Evolutionary conservation across 2,888 invertebrate genomes (phyloP).

Genomic region (Erannis defoliaria): DNA sequence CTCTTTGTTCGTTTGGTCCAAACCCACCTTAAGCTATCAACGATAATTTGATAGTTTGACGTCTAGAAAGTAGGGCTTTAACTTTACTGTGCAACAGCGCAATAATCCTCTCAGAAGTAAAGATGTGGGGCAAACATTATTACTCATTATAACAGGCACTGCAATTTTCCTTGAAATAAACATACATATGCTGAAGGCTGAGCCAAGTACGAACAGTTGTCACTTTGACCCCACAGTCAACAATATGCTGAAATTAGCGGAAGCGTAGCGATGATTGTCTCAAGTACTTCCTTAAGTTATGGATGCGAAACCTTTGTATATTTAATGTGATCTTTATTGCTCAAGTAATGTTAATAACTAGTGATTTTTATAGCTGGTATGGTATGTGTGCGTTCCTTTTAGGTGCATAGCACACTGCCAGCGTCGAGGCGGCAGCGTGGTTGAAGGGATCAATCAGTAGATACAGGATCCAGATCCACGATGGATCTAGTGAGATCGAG

Average conservation of each 20-base stretch:
- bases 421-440: too few species aligned
- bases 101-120: too few species aligned
- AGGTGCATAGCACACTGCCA: too few species aligned
- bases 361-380: not conserved
- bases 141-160: not conserved
- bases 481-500: too few species aligned
- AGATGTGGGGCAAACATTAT: too few species aligned
- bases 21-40: too few species aligned
- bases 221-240: slow-evolving; percentile 24
- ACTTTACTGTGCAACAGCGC: too few species aligned
- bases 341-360: not conserved
- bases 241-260: slow-evolving; percentile 20
- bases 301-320: not conserved
- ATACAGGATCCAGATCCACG: too few species aligned
- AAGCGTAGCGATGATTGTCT: slow-evolving; percentile 17
- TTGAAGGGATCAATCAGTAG: too few species aligned
- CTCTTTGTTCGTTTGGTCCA: too few species aligned
- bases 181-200: slow-evolving; percentile 5
- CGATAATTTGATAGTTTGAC: too few species aligned
- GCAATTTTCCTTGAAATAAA: slow-evolving; percentile 1
- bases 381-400: not conserved
- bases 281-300: slow-evolving; percentile 16
- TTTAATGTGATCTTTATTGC: slow-evolving; percentile 13
- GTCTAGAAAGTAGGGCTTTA: too few species aligned
- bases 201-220: not conserved